Evolutionary conservation across 2,113 vertebrate species (phyloP).

Genomic region (Recurvirostra avosetta): DNA sequence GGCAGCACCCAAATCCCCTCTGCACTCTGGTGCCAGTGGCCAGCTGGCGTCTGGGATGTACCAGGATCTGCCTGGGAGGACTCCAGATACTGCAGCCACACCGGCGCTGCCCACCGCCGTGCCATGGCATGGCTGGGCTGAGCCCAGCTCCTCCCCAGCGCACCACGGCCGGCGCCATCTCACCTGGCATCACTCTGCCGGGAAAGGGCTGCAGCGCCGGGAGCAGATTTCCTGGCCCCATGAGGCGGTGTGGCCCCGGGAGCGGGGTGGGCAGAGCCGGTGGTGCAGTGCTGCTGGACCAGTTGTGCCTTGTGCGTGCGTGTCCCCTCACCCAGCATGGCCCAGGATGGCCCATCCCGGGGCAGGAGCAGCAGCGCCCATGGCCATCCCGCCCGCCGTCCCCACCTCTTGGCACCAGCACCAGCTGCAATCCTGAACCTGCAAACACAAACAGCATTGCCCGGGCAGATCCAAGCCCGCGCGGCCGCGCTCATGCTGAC

Average conservation of each 20-base stretch:
- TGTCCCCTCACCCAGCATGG: accelerated
- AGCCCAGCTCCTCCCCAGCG: accelerated
- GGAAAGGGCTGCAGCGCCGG: accelerated
- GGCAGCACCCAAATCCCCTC: not conserved
- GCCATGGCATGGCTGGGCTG: accelerated
- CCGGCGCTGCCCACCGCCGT: not conserved
- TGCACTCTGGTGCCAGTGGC: accelerated
- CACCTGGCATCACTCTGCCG: accelerated
- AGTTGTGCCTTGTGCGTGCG: accelerated
- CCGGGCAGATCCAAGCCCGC: not conserved
- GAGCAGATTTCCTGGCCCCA: not conserved
- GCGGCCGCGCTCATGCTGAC: not conserved
- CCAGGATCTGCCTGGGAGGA: accelerated
- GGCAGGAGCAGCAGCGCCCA: not conserved
- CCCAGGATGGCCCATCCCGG: not conserved
- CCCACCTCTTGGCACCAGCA: not conserved
- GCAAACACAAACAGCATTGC: not conserved
- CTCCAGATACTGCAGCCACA: accelerated
- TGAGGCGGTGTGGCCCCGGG: accelerated
- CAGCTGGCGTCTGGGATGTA: accelerated
- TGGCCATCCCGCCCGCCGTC: accelerated
- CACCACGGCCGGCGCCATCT: not conserved
- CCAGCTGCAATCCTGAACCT: not conserved
- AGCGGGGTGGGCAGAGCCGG: not conserved
- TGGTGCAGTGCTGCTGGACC: not conserved